phyloP scores from a whole-genome alignment of 2,797 vertebrate genomes.

The Platyrinchus mystaceus region DNA sequence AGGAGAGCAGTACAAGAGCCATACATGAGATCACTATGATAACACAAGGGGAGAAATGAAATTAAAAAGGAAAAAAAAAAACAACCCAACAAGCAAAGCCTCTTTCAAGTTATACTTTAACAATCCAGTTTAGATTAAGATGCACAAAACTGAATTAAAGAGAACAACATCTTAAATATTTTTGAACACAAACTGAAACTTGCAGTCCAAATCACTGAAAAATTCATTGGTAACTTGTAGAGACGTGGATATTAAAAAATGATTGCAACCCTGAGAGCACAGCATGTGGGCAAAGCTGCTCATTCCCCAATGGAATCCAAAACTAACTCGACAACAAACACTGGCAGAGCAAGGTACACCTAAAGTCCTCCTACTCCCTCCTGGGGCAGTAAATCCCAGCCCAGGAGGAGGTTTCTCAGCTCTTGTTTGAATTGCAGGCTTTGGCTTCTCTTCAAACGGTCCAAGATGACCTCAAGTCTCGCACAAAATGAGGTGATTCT shows the following conservation, averaged over 20 bases:
- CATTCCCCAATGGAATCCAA: neutral
- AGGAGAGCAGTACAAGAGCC: neutral
- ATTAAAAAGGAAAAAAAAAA: neutral
- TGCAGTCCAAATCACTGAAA: neutral
- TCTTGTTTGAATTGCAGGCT: neutral
- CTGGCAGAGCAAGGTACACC: neutral
- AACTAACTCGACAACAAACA: neutral
- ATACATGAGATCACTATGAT: rapidly evolving
- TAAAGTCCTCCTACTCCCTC: neutral
- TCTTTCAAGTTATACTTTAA: neutral
- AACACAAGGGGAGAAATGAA: neutral
- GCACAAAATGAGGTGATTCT: neutral
- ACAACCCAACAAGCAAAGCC: neutral
- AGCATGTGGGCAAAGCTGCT: neutral
- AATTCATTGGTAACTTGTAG: neutral
- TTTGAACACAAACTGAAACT: neutral
- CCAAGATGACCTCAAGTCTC: neutral
- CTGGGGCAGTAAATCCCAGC: neutral
- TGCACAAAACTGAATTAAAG: neutral
- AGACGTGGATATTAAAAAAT: rapidly evolving
- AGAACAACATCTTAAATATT: neutral
- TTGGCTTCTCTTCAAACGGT: neutral
- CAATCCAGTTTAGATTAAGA: neutral
- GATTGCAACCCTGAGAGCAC: neutral
- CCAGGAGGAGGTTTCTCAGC: neutral